These are phyloP conservation scores for Scrobipalpa atriplicella DNA, from an alignment of 2,888 invertebrate genomes.

Conservation along the genomic window DNA sequence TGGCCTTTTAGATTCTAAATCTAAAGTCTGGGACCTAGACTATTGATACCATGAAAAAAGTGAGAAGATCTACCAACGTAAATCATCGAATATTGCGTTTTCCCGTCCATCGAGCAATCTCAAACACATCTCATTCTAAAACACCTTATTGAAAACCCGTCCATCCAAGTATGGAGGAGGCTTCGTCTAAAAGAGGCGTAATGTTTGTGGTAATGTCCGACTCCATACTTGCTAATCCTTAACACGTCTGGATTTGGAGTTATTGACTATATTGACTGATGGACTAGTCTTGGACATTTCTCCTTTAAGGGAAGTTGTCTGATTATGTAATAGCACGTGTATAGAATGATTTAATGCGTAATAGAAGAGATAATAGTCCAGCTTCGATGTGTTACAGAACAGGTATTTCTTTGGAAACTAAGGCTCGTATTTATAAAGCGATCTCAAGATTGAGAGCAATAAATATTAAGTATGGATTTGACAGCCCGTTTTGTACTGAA, in stretches of 20 bases:
- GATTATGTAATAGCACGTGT: background rate
- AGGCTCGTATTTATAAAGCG: too few relatives aligned
- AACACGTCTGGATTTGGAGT: slow-evolving; percentile 10
- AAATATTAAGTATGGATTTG: too few relatives aligned
- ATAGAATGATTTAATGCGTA: background rate
- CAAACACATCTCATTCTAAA: background rate
- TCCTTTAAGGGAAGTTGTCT: slow-evolving; percentile 11
- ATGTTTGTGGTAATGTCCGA: slow-evolving; percentile 2
- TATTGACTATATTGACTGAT: background rate
- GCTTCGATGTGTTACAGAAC: too few relatives aligned
- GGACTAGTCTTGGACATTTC: background rate
- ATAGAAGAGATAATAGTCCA: too few relatives aligned
- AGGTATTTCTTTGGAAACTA: too few relatives aligned
- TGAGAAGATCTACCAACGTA: too few relatives aligned
- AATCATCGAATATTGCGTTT: background rate
- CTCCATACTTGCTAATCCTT: background rate
- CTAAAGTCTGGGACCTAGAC: too few relatives aligned
- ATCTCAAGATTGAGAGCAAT: too few relatives aligned
- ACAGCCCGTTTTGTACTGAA: too few relatives aligned
- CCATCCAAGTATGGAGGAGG: background rate
- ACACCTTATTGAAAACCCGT: background rate
- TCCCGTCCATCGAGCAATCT: background rate
- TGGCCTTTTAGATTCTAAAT: too few relatives aligned
- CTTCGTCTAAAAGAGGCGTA: slow-evolving; percentile 2
- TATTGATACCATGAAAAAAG: too few relatives aligned